A percentile compares a stretch with the other conserved stretches of the same genome.
These are phyloP conservation scores for Drosophila nasuta DNA, from an alignment of 1,140 invertebrate genomes.

Conservation along the genomic window DNA sequence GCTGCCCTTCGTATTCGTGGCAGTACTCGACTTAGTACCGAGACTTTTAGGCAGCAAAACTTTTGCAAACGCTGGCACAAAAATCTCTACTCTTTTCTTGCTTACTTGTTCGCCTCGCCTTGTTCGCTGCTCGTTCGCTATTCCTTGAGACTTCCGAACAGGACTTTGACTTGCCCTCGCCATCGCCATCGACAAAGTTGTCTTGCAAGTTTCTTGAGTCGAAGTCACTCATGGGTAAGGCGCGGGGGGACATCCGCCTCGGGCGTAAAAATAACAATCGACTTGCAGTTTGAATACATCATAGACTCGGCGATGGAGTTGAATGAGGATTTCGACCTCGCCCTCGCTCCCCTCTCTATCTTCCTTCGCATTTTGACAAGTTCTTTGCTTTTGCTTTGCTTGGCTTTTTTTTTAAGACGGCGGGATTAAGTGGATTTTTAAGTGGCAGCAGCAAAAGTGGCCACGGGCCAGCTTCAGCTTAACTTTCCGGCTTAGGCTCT, in stretches of 20 bases:
- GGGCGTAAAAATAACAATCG: constrained; percentile 82
- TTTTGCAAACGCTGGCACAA: constrained; percentile 13
- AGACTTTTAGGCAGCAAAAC: constrained; percentile 28
- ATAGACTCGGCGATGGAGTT: constrained; percentile 23
- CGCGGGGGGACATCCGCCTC: constrained; percentile 67
- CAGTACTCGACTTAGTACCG: constrained; percentile 4
- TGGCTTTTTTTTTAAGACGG: constrained; percentile 62
- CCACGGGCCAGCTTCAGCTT: constrained; percentile 63
- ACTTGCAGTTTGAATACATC: constrained; percentile 82
- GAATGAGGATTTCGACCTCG: constrained; percentile 8
- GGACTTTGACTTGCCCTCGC: constrained; percentile 42
- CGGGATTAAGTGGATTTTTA: constrained; percentile 82
- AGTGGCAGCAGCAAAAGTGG: constrained; percentile 80
- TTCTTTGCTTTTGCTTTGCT: constrained; percentile 22
- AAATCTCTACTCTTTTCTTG: constrained; percentile 12
- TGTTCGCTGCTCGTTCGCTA: constrained; percentile 13
- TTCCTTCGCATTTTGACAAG: neutral
- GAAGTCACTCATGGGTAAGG: constrained; percentile 18
- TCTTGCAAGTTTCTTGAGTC: constrained; percentile 58
- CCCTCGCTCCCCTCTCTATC: neutral
- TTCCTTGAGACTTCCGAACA: constrained; percentile 35
- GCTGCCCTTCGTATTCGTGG: neutral
- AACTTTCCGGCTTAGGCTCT: constrained; percentile 53
- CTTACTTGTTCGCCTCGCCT: constrained; percentile 4
- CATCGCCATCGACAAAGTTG: constrained; percentile 66